phyloP scores from a whole-genome alignment of 2,113 vertebrate species.

The Notothenia rossii region DNA sequence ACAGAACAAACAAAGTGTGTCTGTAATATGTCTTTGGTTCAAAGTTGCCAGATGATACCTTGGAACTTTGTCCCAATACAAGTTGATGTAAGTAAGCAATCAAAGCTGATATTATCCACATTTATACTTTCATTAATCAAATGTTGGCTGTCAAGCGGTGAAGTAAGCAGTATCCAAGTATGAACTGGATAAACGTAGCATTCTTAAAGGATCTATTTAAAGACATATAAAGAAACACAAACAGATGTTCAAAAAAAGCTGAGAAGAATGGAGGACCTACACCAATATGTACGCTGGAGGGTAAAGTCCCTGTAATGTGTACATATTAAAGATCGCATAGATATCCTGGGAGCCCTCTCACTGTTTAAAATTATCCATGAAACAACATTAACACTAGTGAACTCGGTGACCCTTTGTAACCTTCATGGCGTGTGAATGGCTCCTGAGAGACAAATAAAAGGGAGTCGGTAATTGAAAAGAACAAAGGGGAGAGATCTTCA shows the following conservation, averaged over 20 bases:
- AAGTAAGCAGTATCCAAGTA: not conserved
- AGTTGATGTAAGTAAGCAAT: not conserved
- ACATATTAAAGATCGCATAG: slow-evolving; percentile 10
- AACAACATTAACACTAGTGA: slow-evolving; percentile 18
- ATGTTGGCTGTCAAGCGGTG: not conserved
- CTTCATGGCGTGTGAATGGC: slow-evolving; percentile 19
- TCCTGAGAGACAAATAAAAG: slow-evolving; percentile 6
- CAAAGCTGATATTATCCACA: not conserved
- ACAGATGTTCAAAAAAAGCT: not conserved
- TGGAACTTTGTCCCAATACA: not conserved
- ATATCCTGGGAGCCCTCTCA: slow-evolving; percentile 18
- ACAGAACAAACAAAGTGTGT: not conserved
- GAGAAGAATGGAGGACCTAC: not conserved
- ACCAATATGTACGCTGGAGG: not conserved
- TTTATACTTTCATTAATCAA: not conserved
- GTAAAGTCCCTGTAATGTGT: not conserved
- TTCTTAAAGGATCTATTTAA: not conserved
- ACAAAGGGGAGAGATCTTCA: not conserved
- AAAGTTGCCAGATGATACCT: not conserved
- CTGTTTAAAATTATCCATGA: slow-evolving; percentile 32
- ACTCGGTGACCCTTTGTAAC: slow-evolving; percentile 13
- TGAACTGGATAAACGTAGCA: not conserved
- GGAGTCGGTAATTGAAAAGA: not conserved
- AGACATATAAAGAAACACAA: not conserved
- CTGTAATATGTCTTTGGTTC: not conserved